These are phyloP conservation scores for Leucophenga montana DNA, from an alignment of 2,888 invertebrate genomes.

Conservation along the genomic window DNA sequence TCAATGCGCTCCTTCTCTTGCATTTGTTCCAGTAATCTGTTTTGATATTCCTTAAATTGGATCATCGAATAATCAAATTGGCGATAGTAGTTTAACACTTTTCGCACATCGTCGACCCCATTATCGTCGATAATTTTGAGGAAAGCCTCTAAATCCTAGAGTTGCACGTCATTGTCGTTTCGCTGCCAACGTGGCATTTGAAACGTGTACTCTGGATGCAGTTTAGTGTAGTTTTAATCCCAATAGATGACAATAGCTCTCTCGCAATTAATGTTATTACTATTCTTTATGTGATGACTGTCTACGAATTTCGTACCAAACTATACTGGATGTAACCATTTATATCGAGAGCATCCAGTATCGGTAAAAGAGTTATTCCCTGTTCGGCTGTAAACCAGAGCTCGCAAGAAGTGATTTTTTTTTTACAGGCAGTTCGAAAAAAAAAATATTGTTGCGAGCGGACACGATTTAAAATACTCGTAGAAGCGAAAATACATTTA, in stretches of 20 bases:
- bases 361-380: too few species aligned
- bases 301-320: too few species aligned
- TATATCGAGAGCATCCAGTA: too few species aligned
- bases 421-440: too few species aligned
- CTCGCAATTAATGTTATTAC: too few species aligned
- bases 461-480: too few species aligned
- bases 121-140: constrained; percentile 92
- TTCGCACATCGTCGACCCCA: constrained; percentile 93
- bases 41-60: constrained; percentile 93
- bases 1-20: constrained; percentile 76
- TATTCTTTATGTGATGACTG: too few species aligned
- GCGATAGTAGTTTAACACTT: constrained; percentile 92
- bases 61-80: constrained; percentile 94
- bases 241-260: constrained; percentile 98
- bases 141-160: constrained; percentile 92
- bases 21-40: constrained; percentile 81
- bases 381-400: too few species aligned
- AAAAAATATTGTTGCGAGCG: too few species aligned
- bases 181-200: constrained; percentile 93
- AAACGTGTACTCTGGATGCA: constrained; percentile 92
- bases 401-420: too few species aligned
- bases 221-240: constrained; percentile 88
- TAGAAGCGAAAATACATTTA: too few species aligned
- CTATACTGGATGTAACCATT: too few species aligned
- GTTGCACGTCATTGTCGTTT: constrained; percentile 89